phyloP scores from a whole-genome alignment of 2,888 invertebrate genomes.

The Schizotus pectinicornis region DNA sequence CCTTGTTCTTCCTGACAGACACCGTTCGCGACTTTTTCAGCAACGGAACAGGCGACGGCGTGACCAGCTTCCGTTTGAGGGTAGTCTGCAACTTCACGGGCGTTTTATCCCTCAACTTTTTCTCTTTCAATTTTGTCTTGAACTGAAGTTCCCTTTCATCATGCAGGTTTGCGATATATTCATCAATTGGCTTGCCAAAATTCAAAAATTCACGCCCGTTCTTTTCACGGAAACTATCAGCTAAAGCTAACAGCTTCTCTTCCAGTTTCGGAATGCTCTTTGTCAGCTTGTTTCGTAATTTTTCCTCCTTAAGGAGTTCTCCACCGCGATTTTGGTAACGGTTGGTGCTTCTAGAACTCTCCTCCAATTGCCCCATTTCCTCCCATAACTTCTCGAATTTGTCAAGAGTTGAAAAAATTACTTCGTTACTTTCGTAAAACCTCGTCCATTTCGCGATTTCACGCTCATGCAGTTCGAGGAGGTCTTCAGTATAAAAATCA shows the following conservation, averaged over 20 bases:
- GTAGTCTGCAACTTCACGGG: no score
- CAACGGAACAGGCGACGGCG: no score
- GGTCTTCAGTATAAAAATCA: constrained; percentile 79
- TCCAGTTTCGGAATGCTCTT: constrained; percentile 75
- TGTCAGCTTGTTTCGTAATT: constrained; percentile 78
- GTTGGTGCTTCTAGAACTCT: constrained; percentile 77
- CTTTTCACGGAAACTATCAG: no score
- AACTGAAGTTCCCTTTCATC: no score
- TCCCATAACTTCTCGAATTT: constrained; percentile 75
- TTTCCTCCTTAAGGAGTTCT: constrained; percentile 83
- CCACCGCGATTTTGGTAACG: constrained; percentile 89
- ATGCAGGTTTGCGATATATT: constrained; percentile 68
- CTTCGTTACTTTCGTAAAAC: constrained; percentile 71
- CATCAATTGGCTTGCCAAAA: constrained; percentile 68
- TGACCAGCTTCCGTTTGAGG: no score
- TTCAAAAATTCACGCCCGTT: constrained; percentile 66
- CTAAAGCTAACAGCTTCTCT: no score
- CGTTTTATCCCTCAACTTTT: no score
- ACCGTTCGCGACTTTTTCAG: no score
- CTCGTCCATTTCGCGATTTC: constrained; percentile 73
- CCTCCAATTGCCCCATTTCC: constrained; percentile 77
- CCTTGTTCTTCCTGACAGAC: no score
- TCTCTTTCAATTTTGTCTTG: no score
- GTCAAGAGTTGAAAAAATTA: constrained; percentile 60
- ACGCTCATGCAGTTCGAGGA: constrained; percentile 78